Conservation (phyloP, 2,113 vertebrate species). For the Elanus axillaris region DNA sequence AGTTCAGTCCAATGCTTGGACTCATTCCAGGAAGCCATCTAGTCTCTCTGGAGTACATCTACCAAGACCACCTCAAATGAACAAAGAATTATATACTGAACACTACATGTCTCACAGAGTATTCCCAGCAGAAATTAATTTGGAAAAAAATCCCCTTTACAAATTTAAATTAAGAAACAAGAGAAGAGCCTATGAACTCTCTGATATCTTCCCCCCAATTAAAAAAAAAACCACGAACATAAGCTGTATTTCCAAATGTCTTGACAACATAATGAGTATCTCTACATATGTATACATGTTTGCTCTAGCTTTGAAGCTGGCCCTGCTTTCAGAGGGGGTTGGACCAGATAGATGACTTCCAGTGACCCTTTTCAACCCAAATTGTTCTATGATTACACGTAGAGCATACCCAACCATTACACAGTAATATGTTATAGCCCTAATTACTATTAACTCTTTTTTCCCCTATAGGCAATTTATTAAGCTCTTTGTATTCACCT, state of each 20-base stretch:
- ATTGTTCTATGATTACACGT: neutral
- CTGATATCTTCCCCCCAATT: neutral
- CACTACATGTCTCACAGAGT: neutral
- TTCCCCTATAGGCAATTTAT: neutral
- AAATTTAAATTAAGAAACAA: neutral
- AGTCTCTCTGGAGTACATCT: neutral
- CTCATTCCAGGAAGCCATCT: neutral
- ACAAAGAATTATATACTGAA: neutral
- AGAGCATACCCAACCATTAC: neutral
- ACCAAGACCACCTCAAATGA: neutral
- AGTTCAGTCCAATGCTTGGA: neutral
- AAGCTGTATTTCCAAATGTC: neutral
- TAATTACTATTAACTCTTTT: neutral
- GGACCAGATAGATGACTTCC: neutral
- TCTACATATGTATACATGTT: fast-evolving
- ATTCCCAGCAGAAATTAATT: neutral
- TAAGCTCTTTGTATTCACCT: neutral
- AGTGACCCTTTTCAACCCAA: neutral
- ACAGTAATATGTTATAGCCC: neutral
- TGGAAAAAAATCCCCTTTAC: neutral
- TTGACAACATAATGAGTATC: neutral
- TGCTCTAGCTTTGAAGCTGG: neutral
- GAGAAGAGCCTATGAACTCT: neutral
- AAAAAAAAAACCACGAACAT: neutral
- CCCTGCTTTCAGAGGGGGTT: neutral